phyloP scores from a whole-genome alignment of 1,140 invertebrate genomes.

The Pygmarrhopalites habei region DNA sequence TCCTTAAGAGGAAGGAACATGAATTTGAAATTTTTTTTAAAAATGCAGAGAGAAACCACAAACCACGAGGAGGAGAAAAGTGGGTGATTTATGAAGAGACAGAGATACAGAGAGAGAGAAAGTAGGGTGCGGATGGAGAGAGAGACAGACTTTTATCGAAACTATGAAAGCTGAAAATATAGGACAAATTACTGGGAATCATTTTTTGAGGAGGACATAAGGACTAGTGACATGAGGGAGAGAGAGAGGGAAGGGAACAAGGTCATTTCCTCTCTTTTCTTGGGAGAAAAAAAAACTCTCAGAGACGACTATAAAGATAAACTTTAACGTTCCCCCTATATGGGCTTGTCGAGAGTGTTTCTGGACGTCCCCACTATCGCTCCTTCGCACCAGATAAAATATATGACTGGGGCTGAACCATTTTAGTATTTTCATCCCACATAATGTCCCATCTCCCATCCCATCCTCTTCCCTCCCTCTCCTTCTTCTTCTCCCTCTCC shows the following conservation, averaged over 20 bases:
- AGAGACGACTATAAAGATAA: slow-evolving; percentile 4
- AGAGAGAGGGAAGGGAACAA: neutral
- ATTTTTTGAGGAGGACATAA: no score
- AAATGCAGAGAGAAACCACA: no score
- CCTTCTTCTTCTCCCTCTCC: neutral
- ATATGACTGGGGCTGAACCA: neutral
- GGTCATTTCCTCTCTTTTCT: neutral
- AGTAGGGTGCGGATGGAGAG: no score
- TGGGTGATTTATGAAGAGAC: no score
- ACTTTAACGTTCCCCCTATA: slow-evolving; percentile 6
- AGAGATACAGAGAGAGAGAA: no score
- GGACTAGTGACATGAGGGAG: neutral
- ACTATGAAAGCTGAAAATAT: no score
- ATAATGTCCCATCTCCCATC: neutral
- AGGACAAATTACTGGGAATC: no score
- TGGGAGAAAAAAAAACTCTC: neutral
- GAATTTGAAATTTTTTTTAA: no score
- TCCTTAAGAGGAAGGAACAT: no score
- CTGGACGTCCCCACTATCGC: neutral
- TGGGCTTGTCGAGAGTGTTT: neutral
- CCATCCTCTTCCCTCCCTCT: neutral
- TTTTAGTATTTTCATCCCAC: slow-evolving; percentile 2
- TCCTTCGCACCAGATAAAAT: neutral
- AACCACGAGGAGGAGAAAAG: no score
- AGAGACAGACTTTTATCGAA: no score